Evolutionary conservation across 2,888 invertebrate species (phyloP).

Genomic region (Macaria liturata): DNA sequence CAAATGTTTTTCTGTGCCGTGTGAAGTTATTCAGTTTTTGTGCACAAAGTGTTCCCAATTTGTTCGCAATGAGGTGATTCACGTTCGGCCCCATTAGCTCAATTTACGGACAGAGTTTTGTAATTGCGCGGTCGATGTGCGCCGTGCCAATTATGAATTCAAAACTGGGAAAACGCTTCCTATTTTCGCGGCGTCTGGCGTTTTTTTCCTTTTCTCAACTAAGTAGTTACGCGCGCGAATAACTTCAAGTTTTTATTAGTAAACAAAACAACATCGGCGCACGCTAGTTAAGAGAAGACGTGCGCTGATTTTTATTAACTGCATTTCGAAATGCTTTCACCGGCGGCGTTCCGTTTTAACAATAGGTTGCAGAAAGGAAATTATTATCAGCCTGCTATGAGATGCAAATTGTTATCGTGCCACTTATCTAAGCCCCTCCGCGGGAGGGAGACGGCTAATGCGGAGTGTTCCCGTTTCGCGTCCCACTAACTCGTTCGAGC

Average conservation of each 20-base stretch:
- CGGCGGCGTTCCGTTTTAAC: constrained; percentile 49
- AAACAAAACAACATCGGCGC: constrained; percentile 12
- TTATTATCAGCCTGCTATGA: constrained; percentile 69
- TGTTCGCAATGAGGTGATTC: constrained; percentile 59
- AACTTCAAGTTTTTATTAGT: constrained; percentile 1
- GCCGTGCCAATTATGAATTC: constrained; percentile 26
- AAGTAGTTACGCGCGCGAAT: not conserved
- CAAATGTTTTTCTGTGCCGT: constrained; percentile 44
- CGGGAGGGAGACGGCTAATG: constrained; percentile 50
- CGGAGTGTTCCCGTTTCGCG: constrained; percentile 50
- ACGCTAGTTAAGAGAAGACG: constrained; percentile 25
- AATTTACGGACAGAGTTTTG: constrained; percentile 60
- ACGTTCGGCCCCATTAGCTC: constrained; percentile 62
- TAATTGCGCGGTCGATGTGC: constrained; percentile 47
- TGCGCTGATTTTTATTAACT: constrained; percentile 29
- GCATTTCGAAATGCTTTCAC: constrained; percentile 53
- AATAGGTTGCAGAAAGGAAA: constrained; percentile 64
- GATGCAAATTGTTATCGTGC: constrained; percentile 70
- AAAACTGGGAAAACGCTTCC: constrained; percentile 8
- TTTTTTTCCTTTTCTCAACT: not conserved
- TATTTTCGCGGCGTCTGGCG: not conserved
- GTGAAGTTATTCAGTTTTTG: constrained; percentile 34
- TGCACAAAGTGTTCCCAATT: constrained; percentile 43
- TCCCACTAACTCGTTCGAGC: constrained; percentile 74
- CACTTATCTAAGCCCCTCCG: constrained; percentile 72